These are phyloP conservation scores for Eupristina koningsbergeri DNA, from an alignment of 1,140 invertebrate genomes.

Conservation along the genomic window DNA sequence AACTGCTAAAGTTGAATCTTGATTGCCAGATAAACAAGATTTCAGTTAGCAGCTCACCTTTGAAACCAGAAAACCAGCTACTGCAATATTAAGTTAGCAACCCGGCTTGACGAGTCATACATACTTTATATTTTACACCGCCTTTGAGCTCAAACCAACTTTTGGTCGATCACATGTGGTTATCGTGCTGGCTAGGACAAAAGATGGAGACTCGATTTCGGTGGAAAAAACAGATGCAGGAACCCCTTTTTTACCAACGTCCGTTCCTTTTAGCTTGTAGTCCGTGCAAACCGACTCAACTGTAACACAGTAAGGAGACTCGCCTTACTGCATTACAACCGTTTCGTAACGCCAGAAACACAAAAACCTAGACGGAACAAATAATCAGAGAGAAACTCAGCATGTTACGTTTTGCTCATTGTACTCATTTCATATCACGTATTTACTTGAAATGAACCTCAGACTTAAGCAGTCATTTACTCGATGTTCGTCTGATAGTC, in stretches of 20 bases:
- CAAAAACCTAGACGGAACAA: not conserved
- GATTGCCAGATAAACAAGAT: not conserved
- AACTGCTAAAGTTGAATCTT: not conserved
- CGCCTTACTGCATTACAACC: not conserved
- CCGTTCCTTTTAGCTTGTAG: not conserved
- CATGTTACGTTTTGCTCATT: not conserved
- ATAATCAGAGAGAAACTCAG: not conserved
- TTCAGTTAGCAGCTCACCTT: not conserved
- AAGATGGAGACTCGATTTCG: not conserved
- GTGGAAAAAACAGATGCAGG: not conserved
- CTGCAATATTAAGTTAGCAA: not conserved
- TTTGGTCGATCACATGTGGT: not conserved
- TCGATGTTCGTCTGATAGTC: not conserved
- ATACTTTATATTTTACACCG: not conserved
- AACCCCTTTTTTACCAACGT: not conserved
- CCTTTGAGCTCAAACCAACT: not conserved
- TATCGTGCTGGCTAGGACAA: not conserved
- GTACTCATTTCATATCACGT: constrained; percentile 8
- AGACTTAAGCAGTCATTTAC: not conserved
- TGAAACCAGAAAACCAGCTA: not conserved
- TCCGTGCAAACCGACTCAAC: not conserved
- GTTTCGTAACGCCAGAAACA: too few relatives aligned
- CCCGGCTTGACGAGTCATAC: too few relatives aligned
- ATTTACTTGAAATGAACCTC: not conserved
- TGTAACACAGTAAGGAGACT: not conserved